A percentile compares a stretch with the other conserved stretches of the same genome.
These are phyloP conservation scores for Ametastegia equiseti DNA, from an alignment of 2,888 invertebrate genomes.

Conservation along the genomic window DNA sequence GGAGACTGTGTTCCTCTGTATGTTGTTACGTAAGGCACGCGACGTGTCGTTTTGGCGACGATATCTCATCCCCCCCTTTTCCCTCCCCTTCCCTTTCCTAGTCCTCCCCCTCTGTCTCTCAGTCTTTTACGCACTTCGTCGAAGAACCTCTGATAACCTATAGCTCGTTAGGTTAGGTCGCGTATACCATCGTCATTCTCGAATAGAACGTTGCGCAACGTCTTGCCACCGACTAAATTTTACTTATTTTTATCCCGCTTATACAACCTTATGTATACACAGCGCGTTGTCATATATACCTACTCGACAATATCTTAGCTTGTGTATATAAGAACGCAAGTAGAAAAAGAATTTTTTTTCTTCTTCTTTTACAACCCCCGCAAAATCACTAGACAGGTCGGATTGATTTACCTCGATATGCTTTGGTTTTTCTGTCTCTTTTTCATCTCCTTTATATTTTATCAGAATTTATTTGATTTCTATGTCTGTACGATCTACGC, in stretches of 20 bases:
- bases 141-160: conserved; percentile 45
- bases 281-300: not conserved
- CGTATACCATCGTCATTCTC: conserved; percentile 38
- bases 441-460: too few relatives aligned
- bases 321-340: not conserved
- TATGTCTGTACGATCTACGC: too few relatives aligned
- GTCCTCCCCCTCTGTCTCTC: not conserved
- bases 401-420: too few relatives aligned
- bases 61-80: conserved; percentile 1
- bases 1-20: not conserved
- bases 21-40: not conserved
- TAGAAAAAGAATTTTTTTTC: not conserved
- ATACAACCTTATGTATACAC: conserved; percentile 13
- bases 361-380: too few relatives aligned
- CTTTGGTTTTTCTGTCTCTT: too few relatives aligned
- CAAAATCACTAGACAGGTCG: too few relatives aligned
- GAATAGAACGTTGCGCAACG: conserved; percentile 30
- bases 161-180: conserved; percentile 46
- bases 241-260: conserved; percentile 31
- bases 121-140: conserved; percentile 25
- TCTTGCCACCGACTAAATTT: conserved; percentile 29
- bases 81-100: not conserved
- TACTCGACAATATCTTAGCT: not conserved
- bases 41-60: conserved; percentile 32
- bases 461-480: too few relatives aligned